These are phyloP conservation scores for Lepidocyrtinus sp. DNA, from an alignment of 2,888 invertebrate species.

Conservation along the genomic window DNA sequence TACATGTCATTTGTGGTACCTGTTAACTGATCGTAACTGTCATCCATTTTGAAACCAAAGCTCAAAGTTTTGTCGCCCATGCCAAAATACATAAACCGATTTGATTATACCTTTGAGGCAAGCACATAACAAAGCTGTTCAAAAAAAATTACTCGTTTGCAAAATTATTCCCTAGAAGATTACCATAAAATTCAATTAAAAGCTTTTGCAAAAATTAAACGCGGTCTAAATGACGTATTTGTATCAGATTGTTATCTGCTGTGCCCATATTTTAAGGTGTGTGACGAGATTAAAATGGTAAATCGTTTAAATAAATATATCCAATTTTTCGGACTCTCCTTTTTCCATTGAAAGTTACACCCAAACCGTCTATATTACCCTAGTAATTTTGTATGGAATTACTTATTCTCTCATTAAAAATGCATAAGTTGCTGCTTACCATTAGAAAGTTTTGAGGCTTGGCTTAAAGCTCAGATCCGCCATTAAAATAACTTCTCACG, in stretches of 20 bases:
- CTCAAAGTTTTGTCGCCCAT: not conserved
- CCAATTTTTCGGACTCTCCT: not conserved
- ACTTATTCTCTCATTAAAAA: not conserved
- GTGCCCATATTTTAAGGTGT: not conserved
- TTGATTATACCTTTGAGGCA: not conserved
- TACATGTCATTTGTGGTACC: conserved; percentile 43
- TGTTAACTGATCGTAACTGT: conserved; percentile 37
- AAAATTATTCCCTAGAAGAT: not conserved
- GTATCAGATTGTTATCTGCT: not conserved
- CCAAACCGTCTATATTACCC: not conserved
- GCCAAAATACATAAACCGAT: not conserved
- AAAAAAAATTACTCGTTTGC: not conserved
- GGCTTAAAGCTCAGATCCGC: not conserved
- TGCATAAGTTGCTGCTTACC: not conserved
- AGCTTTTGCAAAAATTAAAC: not conserved
- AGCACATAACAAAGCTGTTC: not conserved
- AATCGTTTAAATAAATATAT: not conserved
- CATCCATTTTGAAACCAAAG: conserved; percentile 31
- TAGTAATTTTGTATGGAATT: too few relatives aligned
- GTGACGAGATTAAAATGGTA: not conserved
- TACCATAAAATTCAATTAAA: not conserved
- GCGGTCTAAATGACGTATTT: not conserved
- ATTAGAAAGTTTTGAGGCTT: not conserved
- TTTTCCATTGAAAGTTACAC: not conserved
- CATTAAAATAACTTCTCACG: not conserved